Conservation (phyloP, 2,113 vertebrate genomes). For the Butastur rufipennis region DNA sequence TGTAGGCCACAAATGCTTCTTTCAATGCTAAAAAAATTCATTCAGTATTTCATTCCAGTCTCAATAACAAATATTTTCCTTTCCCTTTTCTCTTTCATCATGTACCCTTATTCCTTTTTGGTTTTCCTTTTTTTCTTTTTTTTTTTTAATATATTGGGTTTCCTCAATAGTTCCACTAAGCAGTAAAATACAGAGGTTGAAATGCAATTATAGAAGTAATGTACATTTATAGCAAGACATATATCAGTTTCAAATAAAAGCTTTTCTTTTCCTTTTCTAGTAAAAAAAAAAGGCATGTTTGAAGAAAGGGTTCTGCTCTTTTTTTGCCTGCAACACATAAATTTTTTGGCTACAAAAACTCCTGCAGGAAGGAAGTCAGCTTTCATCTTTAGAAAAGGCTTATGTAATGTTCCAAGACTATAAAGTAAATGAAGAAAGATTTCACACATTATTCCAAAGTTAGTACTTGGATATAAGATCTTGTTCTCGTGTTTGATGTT, state of each 20-base stretch:
- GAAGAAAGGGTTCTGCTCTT: not conserved
- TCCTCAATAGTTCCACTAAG: not conserved
- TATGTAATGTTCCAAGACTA: not conserved
- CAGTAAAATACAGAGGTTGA: not conserved
- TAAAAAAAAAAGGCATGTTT: not conserved
- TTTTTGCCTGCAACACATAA: not conserved
- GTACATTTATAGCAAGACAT: not conserved
- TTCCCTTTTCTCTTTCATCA: not conserved
- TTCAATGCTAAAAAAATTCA: not conserved
- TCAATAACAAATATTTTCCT: not conserved
- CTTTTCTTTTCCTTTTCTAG: not conserved
- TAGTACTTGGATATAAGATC: not conserved
- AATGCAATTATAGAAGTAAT: not conserved
- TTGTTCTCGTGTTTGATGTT: not conserved
- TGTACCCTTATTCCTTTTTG: not conserved
- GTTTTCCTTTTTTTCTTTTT: too few species aligned
- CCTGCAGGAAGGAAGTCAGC: not conserved
- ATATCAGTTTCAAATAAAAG: not conserved
- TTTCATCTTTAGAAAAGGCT: not conserved
- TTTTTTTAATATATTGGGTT: not conserved
- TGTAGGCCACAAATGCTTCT: not conserved
- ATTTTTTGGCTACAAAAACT: not conserved
- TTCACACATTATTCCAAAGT: not conserved
- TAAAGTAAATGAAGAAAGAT: not conserved
- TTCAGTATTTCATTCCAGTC: not conserved